These are phyloP conservation scores for Pantherophis alleghaniensis DNA, from an alignment of 2,797 vertebrate genomes.

Conservation along the genomic window DNA sequence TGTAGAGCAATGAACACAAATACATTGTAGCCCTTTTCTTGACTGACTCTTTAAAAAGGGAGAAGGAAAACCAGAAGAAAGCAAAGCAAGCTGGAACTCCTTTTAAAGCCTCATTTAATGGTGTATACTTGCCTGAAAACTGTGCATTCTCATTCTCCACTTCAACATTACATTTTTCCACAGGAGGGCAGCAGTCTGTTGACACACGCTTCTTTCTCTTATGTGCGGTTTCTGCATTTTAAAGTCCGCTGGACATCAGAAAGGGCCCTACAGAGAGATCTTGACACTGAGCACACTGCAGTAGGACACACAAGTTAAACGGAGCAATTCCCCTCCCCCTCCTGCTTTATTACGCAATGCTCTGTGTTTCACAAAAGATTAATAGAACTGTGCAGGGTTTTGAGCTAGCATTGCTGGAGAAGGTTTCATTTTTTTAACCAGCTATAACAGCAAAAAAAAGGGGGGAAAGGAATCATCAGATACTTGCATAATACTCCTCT, in stretches of 20 bases:
- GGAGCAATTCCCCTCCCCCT: neutral
- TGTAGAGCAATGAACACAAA: neutral
- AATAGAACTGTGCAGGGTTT: neutral
- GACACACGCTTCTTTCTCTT: conserved; percentile 53
- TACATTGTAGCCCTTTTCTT: neutral
- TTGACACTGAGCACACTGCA: neutral
- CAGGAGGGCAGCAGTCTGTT: conserved; percentile 68
- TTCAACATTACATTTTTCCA: conserved; percentile 70
- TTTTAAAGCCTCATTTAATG: neutral
- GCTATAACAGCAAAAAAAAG: neutral
- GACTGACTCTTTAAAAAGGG: neutral
- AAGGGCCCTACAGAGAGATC: neutral
- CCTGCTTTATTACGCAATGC: neutral
- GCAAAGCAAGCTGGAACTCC: neutral
- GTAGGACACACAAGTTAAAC: neutral
- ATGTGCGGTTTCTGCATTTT: conserved; percentile 45
- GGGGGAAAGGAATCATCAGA: neutral
- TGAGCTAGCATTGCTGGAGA: neutral
- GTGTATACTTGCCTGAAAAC: conserved; percentile 57
- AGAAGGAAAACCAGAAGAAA: neutral
- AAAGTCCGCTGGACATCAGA: neutral
- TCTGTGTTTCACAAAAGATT: neutral
- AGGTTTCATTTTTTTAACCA: too few species aligned
- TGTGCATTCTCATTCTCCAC: conserved; percentile 70
- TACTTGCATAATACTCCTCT: neutral